Base-by-base conservation (phyloP, 1,140 invertebrate species). In the Cyrtorhinus lividipennis region DNA sequence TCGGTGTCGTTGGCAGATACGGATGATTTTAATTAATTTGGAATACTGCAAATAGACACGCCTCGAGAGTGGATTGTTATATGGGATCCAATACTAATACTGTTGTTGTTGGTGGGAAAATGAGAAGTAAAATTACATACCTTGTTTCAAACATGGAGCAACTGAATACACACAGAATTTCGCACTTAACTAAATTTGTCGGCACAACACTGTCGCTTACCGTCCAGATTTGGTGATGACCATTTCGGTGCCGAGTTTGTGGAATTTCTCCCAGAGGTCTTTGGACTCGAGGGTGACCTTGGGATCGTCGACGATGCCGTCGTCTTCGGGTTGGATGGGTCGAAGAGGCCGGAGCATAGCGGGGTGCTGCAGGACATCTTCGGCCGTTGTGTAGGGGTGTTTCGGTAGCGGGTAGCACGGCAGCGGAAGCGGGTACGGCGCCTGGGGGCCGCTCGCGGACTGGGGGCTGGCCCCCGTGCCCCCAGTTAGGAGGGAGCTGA, bases 161-260 rank as follows among this genome's bases (percentile, higher is more conserved):
- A 38, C 30, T 38, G 30, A 38, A 38, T 38, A 5, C 5, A 38
- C 5, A 15, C 5, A 38, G 5, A 38, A 5, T 8, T 38, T 8
- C 15, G 5, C 30, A 38, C 30, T 38, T 38, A 27, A 24, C 27
- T 26, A 59, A 30, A 44, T 44, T 44, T 44, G 8, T 57, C 59
- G 24, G 38, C 59, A 48, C 27, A 62, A 24, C 44, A 53, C 38
- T 67, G n/a, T n/a, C n/a, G 80, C 88, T 87, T 82, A 98, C 94
- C 95, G 88, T 79, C 95, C 95, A 74, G 93, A 95, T 76, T 98
- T 98, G 67, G 96, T 99, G 80, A 99, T 98, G 75, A 99, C 96
- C 96, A 99, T 99, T 77, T 98, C 96, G 59, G 95, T 99, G 70
- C 95, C 93, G 61, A 97, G 81, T 73, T 94, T 92, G 78, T 97